Percentiles rank a stretch among this genome's conserved stretches.
Evolutionary conservation across 2,113 vertebrate genomes (phyloP).

Genomic region (Rissa tridactyla): DNA sequence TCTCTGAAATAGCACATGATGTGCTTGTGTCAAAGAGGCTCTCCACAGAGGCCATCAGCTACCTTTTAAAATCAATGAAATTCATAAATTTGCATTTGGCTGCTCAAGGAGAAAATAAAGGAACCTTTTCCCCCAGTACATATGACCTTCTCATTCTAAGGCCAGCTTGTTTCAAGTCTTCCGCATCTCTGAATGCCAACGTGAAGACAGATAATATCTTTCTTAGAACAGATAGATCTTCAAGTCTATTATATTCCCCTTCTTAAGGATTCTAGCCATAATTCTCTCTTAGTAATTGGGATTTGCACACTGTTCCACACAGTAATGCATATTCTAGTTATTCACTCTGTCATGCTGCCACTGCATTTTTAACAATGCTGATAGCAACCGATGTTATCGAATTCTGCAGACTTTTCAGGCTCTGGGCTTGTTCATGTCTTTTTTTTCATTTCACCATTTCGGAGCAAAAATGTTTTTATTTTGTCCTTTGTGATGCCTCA

Average conservation of each 20-base stretch:
- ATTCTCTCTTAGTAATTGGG: constrained; percentile 22
- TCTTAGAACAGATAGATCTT: constrained; percentile 31
- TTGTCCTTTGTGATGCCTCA: constrained; percentile 22
- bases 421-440: neutral
- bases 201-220: constrained; percentile 12
- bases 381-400: neutral
- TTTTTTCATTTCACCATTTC: neutral
- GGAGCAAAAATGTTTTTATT: constrained; percentile 20
- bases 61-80: constrained; percentile 66
- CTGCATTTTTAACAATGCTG: constrained; percentile 36
- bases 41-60: constrained; percentile 51
- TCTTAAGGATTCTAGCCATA: neutral
- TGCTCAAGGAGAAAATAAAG: constrained; percentile 61
- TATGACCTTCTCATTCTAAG: constrained; percentile 37
- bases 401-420: constrained; percentile 25
- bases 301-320: constrained; percentile 24
- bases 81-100: constrained; percentile 51
- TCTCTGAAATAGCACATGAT: constrained; percentile 61
- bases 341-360: constrained; percentile 19
- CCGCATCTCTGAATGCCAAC: constrained; percentile 13
- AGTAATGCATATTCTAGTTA: neutral
- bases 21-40: constrained; percentile 60
- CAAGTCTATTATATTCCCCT: constrained; percentile 15
- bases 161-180: constrained; percentile 39
- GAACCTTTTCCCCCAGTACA: neutral